Conservation (phyloP, 2,888 invertebrate species). For the Gandaritis pyraliata region DNA sequence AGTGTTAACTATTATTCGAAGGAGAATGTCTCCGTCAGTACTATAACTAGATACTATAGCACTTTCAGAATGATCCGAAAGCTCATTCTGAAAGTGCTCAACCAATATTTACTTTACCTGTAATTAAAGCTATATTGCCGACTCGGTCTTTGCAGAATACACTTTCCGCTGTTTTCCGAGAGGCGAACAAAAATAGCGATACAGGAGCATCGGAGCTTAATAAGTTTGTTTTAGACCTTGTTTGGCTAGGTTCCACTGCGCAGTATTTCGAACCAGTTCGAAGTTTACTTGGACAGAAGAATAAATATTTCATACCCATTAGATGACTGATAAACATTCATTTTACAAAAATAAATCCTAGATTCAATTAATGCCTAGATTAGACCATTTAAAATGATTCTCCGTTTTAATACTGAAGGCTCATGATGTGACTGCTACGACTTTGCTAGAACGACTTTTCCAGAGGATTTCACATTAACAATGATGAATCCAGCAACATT, state of each 20-base stretch:
- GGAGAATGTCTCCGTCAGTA: too few species aligned
- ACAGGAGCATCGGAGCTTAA: slow-evolving; percentile 31
- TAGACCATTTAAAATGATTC: too few species aligned
- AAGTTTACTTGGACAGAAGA: background rate
- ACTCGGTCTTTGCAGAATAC: slow-evolving; percentile 38
- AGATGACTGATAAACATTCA: too few species aligned
- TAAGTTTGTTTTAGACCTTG: slow-evolving; percentile 26
- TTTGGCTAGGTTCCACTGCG: slow-evolving; percentile 9
- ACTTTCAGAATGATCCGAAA: slow-evolving; percentile 8
- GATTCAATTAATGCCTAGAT: too few species aligned
- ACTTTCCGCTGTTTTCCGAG: slow-evolving; percentile 40
- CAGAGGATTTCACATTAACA: background rate
- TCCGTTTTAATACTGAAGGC: too few species aligned
- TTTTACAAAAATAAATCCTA: too few species aligned
- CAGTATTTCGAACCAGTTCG: background rate
- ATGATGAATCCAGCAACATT: slow-evolving; percentile 3
- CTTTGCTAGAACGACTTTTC: background rate
- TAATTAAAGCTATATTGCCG: slow-evolving; percentile 70
- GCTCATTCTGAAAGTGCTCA: slow-evolving; percentile 44
- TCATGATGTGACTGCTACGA: background rate
- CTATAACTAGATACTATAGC: background rate
- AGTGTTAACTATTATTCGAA: too few species aligned
- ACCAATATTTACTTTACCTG: slow-evolving; percentile 61
- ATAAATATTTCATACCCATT: background rate
- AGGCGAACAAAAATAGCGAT: slow-evolving; percentile 33